phyloP scores from a whole-genome alignment of 2,113 vertebrate species.

The Rafetus swinhoei region DNA sequence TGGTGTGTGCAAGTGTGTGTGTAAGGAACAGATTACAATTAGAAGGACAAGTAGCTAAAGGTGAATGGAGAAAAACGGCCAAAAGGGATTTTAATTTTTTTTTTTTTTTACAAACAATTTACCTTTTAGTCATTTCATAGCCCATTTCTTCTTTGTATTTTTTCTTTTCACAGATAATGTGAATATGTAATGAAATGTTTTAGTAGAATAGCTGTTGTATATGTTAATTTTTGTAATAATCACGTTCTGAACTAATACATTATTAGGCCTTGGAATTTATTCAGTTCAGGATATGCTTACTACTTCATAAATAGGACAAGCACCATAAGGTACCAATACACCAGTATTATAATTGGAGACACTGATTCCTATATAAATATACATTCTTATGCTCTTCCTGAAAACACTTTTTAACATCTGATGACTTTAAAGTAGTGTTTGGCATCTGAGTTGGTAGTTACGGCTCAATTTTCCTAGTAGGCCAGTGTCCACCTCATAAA shows the following conservation, averaged over 20 bases:
- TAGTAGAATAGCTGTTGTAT: neutral
- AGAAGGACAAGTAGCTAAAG: fast-evolving
- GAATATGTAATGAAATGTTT: neutral
- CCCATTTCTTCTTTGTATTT: neutral
- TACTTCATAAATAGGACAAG: neutral
- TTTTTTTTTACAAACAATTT: neutral
- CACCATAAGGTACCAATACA: neutral
- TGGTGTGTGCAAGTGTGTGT: neutral
- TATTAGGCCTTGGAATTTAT: slow-evolving; percentile 2
- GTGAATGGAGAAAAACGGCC: neutral
- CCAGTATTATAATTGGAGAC: neutral
- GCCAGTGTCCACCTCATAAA: neutral
- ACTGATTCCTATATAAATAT: neutral
- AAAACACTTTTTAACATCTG: neutral
- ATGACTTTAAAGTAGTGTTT: neutral
- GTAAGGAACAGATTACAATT: fast-evolving
- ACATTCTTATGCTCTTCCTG: neutral
- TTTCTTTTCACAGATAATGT: neutral
- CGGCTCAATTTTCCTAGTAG: neutral
- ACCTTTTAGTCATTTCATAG: neutral
- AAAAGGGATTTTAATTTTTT: neutral
- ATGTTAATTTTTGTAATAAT: neutral
- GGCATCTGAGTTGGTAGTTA: neutral
- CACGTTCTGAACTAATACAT: neutral
- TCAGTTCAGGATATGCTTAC: neutral